Conservation (phyloP, 1,140 invertebrate species). For the Aphaenogaster ashmeadi region DNA sequence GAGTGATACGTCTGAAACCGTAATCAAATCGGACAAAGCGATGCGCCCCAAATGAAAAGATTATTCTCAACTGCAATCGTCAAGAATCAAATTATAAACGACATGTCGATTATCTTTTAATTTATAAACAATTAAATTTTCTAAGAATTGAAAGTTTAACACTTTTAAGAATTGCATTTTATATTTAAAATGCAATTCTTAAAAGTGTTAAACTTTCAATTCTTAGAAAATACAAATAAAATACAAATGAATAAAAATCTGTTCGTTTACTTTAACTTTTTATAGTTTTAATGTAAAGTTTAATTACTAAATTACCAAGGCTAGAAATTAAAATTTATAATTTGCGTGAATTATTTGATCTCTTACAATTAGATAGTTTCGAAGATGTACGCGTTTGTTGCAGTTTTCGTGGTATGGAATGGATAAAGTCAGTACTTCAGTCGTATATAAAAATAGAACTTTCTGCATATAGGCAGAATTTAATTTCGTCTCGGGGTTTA, state of each 20-base stretch:
- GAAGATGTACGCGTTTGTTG: not conserved
- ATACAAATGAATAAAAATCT: too few species aligned
- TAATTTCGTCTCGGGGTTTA: conserved; percentile 68
- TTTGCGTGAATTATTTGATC: not conserved
- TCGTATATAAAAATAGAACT: conserved; percentile 54
- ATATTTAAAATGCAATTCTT: too few species aligned
- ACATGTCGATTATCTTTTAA: not conserved
- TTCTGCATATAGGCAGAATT: conserved; percentile 58
- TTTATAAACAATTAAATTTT: not conserved
- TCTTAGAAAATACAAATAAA: too few species aligned
- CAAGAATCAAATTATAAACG: not conserved
- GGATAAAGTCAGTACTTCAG: conserved; percentile 5
- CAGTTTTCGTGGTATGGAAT: conserved; percentile 17
- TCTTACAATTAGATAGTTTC: not conserved
- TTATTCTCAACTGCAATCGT: not conserved
- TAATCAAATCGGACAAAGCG: conserved; percentile 53
- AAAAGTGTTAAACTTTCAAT: too few species aligned
- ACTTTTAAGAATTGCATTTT: not conserved
- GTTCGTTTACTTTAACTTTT: not conserved
- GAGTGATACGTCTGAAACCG: conserved; percentile 30
- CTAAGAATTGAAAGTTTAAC: not conserved
- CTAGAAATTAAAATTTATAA: not conserved
- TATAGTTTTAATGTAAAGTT: not conserved
- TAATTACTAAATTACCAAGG: not conserved
- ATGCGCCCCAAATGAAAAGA: not conserved